A percentile compares a stretch with the other conserved stretches of the same genome.
Conservation (phyloP, 1,140 invertebrate species). For the Andrena cerasifolii region DNA sequence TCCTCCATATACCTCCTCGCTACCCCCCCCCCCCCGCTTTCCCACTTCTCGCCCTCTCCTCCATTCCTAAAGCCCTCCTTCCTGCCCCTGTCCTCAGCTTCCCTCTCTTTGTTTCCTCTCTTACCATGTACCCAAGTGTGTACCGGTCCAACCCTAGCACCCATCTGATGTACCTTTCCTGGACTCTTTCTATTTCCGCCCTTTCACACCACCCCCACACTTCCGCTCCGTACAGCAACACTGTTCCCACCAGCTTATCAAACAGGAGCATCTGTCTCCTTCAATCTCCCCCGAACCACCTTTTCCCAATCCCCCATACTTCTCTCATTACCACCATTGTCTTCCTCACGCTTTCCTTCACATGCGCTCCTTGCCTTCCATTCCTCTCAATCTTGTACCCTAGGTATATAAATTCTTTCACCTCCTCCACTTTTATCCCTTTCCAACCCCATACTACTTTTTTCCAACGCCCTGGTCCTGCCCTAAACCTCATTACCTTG, state of each 20-base stretch:
- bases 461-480: background rate
- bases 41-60: too few species aligned
- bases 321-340: conserved; percentile 2
- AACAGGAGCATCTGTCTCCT: background rate
- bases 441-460: background rate
- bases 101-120: too few species aligned
- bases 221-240: too few species aligned
- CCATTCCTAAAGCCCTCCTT: too few species aligned
- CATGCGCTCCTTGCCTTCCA: background rate
- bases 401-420: background rate
- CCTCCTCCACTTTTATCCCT: background rate
- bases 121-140: too few species aligned
- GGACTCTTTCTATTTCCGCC: too few species aligned
- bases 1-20: too few species aligned
- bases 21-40: too few species aligned
- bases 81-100: too few species aligned
- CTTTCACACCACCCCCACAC: too few species aligned
- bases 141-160: too few species aligned
- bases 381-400: background rate
- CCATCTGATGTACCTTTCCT: too few species aligned
- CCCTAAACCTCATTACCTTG: background rate
- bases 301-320: background rate
- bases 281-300: background rate
- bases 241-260: background rate
- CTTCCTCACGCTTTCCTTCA: background rate